phyloP scores from a whole-genome alignment of 2,888 invertebrate species.

The Neoitamus cyanurus region DNA sequence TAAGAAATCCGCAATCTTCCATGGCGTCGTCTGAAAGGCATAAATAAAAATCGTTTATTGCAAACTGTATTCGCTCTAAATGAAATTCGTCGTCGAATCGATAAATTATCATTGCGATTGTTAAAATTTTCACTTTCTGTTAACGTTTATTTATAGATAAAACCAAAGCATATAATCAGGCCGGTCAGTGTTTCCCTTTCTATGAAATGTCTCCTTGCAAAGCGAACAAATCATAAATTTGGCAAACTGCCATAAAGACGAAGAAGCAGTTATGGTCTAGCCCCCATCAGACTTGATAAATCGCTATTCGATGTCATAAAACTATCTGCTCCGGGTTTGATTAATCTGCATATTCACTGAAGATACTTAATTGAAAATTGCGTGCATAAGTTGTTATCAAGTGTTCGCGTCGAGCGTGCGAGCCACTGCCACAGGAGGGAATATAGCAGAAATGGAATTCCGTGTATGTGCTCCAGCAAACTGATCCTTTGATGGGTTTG shows the following conservation, averaged over 20 bases:
- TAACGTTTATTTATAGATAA: not conserved
- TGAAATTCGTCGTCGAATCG: not conserved
- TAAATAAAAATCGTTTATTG: conserved; percentile 15
- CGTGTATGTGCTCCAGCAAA: not conserved
- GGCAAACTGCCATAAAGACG: not conserved
- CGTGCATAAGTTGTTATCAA: not conserved
- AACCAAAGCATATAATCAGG: not conserved
- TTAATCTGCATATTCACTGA: not conserved
- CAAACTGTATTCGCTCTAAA: not conserved
- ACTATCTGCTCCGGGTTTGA: not conserved
- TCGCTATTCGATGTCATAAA: not conserved
- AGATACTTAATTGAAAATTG: not conserved
- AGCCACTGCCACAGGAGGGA: too few relatives aligned
- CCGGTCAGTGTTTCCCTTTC: not conserved
- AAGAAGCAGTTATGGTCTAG: not conserved
- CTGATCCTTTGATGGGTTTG: not conserved
- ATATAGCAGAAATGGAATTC: too few relatives aligned
- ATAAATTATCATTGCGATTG: not conserved
- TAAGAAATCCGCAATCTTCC: conserved; percentile 64
- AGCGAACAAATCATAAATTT: not conserved
- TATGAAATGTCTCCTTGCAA: not conserved
- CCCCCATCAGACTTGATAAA: not conserved
- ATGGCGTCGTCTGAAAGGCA: conserved; percentile 54
- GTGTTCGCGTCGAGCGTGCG: not conserved
- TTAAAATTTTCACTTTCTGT: not conserved